Conservation (phyloP, 1,140 invertebrate species). For the Drosophila trapezifrons region DNA sequence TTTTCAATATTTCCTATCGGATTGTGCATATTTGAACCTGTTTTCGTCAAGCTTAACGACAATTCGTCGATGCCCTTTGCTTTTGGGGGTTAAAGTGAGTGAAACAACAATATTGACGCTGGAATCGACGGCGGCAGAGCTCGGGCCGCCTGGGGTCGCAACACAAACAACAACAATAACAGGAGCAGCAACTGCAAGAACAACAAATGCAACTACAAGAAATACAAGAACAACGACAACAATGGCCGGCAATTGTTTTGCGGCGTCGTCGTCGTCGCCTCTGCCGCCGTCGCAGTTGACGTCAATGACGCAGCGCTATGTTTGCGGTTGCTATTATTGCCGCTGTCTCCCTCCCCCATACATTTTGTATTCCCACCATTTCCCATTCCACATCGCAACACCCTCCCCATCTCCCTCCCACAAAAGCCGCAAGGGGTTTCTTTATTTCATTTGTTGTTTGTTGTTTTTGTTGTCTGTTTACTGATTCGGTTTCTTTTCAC, state of each 20-base stretch:
- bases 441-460: constrained; percentile 30
- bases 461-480: constrained; percentile 36
- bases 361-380: constrained; percentile 8
- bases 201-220: constrained; percentile 12
- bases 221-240: constrained; percentile 53
- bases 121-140: constrained; percentile 17
- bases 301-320: constrained; percentile 70
- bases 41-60: background rate
- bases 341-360: constrained; percentile 3
- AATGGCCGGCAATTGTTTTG: constrained; percentile 76
- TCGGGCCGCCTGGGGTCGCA: constrained; percentile 47
- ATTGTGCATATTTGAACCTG: too few species aligned
- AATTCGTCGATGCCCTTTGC: constrained; percentile 20
- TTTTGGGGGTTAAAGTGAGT: constrained; percentile 24
- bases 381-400: background rate
- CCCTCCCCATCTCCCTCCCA: background rate
- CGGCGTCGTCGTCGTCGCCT: constrained; percentile 34
- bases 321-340: constrained; percentile 61
- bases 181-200: constrained; percentile 6
- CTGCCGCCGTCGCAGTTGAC: constrained; percentile 14
- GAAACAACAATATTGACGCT: constrained; percentile 38
- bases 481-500: constrained; percentile 30
- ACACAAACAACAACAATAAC: constrained; percentile 38
- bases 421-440: constrained; percentile 41
- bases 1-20: background rate